A percentile compares a stretch with the other conserved stretches of the same genome.
These are phyloP conservation scores for Oxytorus armatus DNA, from an alignment of 2,888 invertebrate species.

Conservation along the genomic window DNA sequence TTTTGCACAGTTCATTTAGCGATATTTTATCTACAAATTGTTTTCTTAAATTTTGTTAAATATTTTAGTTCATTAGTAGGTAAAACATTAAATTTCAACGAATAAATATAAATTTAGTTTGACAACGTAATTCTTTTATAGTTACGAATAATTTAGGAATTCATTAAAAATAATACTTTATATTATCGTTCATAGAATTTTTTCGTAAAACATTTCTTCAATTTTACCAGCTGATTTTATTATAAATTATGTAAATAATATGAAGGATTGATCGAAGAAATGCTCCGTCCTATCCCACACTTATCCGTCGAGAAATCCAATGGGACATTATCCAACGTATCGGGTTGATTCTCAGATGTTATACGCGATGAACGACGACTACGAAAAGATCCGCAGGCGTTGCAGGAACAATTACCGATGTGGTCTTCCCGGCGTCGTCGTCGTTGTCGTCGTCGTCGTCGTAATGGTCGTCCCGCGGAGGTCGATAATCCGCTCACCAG, in stretches of 20 bases:
- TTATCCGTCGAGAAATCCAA: constrained; percentile 10
- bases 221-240: too few species aligned
- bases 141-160: too few species aligned
- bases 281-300: constrained; percentile 36
- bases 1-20: too few species aligned
- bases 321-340: constrained; percentile 19
- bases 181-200: too few species aligned
- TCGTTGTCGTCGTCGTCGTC: constrained; percentile 66
- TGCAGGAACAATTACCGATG: constrained; percentile 59
- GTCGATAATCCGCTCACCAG: constrained; percentile 75
- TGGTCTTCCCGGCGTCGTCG: constrained; percentile 38
- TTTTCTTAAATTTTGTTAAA: too few species aligned
- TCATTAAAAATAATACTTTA: too few species aligned
- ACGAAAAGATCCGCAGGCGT: constrained; percentile 51
- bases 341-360: constrained; percentile 30
- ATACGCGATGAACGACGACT: not conserved
- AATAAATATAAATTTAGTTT: too few species aligned
- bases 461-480: constrained; percentile 74
- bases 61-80: too few species aligned
- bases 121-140: too few species aligned
- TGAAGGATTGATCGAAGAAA: not conserved
- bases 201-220: too few species aligned
- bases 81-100: too few species aligned
- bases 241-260: constrained; percentile 4
- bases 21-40: too few species aligned